Percentiles rank a stretch among this genome's conserved stretches.
phyloP scores from a whole-genome alignment of 1,140 invertebrate species.

The Drosophila pseudoananassae region DNA sequence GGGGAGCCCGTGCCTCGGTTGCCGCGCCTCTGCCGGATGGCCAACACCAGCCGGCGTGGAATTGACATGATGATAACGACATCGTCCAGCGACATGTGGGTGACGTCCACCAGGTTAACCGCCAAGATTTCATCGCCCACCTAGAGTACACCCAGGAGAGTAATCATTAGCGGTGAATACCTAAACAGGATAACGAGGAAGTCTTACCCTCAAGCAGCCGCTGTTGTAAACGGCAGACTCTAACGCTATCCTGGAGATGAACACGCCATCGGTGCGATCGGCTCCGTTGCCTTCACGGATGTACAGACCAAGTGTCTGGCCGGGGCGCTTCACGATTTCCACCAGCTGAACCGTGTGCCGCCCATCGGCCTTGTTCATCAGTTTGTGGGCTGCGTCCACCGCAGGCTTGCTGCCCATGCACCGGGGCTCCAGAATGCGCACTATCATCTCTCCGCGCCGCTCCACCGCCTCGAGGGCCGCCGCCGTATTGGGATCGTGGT shows the following conservation, averaged over 20 bases:
- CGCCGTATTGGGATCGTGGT: conserved; percentile 95
- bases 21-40: conserved; percentile 91
- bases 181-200: background rate
- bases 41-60: conserved; percentile 96
- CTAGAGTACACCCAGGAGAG: conserved; percentile 69
- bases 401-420: conserved; percentile 92
- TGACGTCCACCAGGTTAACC: conserved; percentile 98
- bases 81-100: conserved; percentile 98
- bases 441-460: conserved; percentile 96
- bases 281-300: conserved; percentile 98
- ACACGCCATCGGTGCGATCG: conserved; percentile 97
- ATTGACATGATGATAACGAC: conserved; percentile 99
- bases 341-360: conserved; percentile 91
- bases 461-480: conserved; percentile 96
- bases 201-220: conserved; percentile 92
- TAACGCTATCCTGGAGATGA: conserved; percentile 98
- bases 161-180: background rate
- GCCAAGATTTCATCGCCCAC: conserved; percentile 99
- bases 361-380: conserved; percentile 86
- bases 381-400: conserved; percentile 92
- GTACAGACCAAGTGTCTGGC: conserved; percentile 98
- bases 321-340: conserved; percentile 99
- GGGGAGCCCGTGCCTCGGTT: conserved; percentile 88
- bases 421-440: conserved; percentile 93
- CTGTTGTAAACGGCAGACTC: conserved; percentile 98